Conservation (phyloP, 2,888 invertebrate species). For the Vesta saturnalis region DNA sequence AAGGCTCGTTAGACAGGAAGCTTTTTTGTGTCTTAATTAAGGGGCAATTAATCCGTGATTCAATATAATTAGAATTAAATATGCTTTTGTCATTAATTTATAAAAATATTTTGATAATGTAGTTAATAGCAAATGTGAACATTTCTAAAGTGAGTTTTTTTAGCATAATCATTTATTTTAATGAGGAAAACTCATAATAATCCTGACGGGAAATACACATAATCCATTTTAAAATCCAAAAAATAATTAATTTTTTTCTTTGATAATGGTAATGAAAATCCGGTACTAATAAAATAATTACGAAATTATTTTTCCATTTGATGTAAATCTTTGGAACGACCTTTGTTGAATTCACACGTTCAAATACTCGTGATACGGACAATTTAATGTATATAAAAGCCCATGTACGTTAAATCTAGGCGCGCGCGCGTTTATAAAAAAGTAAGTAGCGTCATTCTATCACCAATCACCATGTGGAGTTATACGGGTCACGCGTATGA, state of each 20-base stretch:
- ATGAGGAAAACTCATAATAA: too few relatives aligned
- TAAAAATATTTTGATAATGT: too few relatives aligned
- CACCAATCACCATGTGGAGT: constrained; percentile 40
- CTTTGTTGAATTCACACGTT: constrained; percentile 12
- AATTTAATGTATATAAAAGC: constrained; percentile 11
- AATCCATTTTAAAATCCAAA: too few relatives aligned
- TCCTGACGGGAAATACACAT: too few relatives aligned
- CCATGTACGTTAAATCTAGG: constrained; percentile 4
- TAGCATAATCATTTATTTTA: too few relatives aligned
- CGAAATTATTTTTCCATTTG: constrained; percentile 7
- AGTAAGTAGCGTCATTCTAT: constrained; percentile 13
- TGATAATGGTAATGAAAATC: background rate
- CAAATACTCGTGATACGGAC: constrained; percentile 6
- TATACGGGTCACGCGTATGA: constrained; percentile 44
- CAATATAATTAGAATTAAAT: too few relatives aligned
- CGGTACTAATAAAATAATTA: background rate
- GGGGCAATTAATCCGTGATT: too few relatives aligned
- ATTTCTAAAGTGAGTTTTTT: too few relatives aligned
- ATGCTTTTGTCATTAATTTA: too few relatives aligned
- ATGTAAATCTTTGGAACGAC: constrained; percentile 5
- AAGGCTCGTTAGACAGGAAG: too few relatives aligned
- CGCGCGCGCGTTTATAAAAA: constrained; percentile 15
- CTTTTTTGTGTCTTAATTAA: too few relatives aligned
- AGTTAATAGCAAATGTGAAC: too few relatives aligned
- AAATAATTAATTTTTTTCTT: background rate